Base-by-base conservation (phyloP, 2,888 invertebrate genomes). In the Ichneumoninae sp. region DNA sequence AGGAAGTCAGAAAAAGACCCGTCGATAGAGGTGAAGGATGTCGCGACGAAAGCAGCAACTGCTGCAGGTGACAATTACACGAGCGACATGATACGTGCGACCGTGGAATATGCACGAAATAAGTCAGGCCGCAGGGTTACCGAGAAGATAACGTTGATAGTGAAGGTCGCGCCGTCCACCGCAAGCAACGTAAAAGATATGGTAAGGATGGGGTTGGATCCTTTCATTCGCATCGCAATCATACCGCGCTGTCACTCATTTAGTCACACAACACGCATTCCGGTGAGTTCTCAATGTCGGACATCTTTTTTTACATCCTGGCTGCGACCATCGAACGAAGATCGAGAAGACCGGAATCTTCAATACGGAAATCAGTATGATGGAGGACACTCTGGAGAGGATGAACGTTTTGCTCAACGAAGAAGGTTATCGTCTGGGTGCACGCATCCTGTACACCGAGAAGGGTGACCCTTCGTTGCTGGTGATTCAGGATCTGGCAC, bases 401-500 rank as follows among this genome's bases (percentile, higher is more conserved):
- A 93, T 93, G 93, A 91, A 89, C 70, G 78, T 86, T 5, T 3
- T 92, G 30, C 77, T 92, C 19, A 88, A 82, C 4, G 71, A 81
- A 0, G 84, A 79, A 0, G 47, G 84, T 8, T 30, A 75, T 65
- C 88, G 89, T 74, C n/a, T 92, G 83, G 86, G 92, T 87, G 93
- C 92, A 0, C 90, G 89, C 75, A 90, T 91, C 33, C 83, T 93
- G 6, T 91, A 93, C 86, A 87, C 92, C 10, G 91, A 92, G 65
- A 80, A 86, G n/a, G 89, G 90, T 40, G 90, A 93, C 54, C 93
- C 93, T 6, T 75, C 90, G 26, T 86, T 94, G 8, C 89, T 95
- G 52, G 90, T 96, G 1, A 90, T 96, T 54, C 95, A 96, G 88
- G 96, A 96, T 89, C 92, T 96, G 57, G 94, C 94, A n/a, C 93